Base-by-base conservation (phyloP, 2,113 vertebrate species). In the Myotis brandtii region DNA sequence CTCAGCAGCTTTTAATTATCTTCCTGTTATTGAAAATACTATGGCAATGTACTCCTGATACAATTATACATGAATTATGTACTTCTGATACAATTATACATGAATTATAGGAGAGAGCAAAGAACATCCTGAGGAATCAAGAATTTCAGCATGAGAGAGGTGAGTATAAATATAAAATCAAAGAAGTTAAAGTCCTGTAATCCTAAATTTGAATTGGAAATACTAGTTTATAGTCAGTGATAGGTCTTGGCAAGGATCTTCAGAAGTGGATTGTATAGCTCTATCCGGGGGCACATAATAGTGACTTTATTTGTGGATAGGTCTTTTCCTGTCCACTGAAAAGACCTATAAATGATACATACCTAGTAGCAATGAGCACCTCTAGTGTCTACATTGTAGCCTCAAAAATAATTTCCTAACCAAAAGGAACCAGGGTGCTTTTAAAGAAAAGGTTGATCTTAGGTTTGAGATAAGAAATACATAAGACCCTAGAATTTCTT, bases 111-210 rank as follows among this genome's bases (percentile, higher is more conserved):
- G 7, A n/a, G 13, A 81, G 37, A 72, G 52, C 14, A 56, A 85
- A 88, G 56, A 72, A 40, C 17, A 72, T 54, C 34, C 85, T 46
- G 56, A 87, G 73, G 13, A 86, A 81, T 54, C 12, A 81, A 32
- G 52, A 93, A 88, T 94, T 82, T 95, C 50, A 90, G 64, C n/a
- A 32, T 69, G 73, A 73, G 76, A 84, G 46, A 59, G 79, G 87
- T 69, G 37, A 76, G 18, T 66, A 37, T 84, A 86, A 96, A 66
- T 70, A 89, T 40, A 75, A 92, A 90, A 84, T 86, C 73, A 69
- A 81, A 86, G 32, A 86, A 83, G 9, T 72, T 56, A 77, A 92
- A 90, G 14, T 40, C 2, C 9, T 75, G 8, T 48, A 75, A 64
- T 87, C 6, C 16, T 92, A 93, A 86, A 64, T 84, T 69, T 81